Conservation (phyloP, 2,113 vertebrate species). For the Procavia capensis region DNA sequence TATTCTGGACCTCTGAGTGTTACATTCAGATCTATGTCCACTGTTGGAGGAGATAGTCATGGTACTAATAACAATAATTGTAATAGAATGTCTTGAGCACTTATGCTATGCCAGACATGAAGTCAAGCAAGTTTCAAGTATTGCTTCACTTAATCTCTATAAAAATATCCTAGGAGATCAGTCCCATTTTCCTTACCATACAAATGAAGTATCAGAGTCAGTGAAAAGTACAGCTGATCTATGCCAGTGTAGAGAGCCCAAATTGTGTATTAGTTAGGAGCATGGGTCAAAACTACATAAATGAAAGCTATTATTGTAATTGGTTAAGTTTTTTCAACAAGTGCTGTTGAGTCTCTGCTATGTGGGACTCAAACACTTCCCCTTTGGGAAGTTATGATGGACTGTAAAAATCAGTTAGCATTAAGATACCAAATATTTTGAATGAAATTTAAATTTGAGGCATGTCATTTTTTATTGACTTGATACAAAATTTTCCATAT, state of each 20-base stretch:
- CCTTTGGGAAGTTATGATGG: neutral
- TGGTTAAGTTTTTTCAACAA: constrained; percentile 1
- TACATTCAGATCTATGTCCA: neutral
- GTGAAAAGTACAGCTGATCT: neutral
- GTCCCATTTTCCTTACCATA: neutral
- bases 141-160: neutral
- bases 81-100: neutral
- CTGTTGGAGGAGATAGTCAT: constrained; percentile 6
- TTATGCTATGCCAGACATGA: neutral
- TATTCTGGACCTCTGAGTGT: neutral
- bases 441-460: constrained; percentile 10
- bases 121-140: neutral
- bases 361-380: neutral
- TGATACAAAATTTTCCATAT: neutral
- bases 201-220: neutral
- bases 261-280: neutral
- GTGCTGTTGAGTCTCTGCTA: neutral
- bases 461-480: constrained; percentile 21
- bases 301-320: constrained; percentile 8
- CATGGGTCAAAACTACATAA: neutral
- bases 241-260: neutral
- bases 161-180: neutral
- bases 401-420: constrained; percentile 40
- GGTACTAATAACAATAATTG: neutral
- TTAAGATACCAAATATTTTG: neutral